A percentile compares a stretch with the other conserved stretches of the same genome.
phyloP scores from a whole-genome alignment of 2,797 vertebrate species.

The Gymnodraco acuticeps region DNA sequence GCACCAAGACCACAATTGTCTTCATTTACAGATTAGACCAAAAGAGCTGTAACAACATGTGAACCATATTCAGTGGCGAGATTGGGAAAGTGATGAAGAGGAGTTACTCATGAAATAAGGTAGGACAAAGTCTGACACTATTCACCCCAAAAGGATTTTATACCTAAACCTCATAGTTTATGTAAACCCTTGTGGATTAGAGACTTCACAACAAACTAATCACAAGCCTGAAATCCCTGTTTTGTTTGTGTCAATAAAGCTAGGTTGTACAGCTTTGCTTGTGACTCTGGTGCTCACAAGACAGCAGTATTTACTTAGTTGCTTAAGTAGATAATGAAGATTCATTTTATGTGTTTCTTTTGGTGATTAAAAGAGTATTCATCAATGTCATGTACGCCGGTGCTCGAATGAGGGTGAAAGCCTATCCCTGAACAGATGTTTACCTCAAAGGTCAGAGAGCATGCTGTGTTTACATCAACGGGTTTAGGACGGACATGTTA shows the following conservation, averaged over 20 bases:
- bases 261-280: conserved; percentile 44
- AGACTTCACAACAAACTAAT: conserved; percentile 43
- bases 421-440: conserved; percentile 84
- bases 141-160: conserved; percentile 24
- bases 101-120: conserved; percentile 18
- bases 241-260: conserved; percentile 48
- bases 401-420: conserved; percentile 79
- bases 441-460: conserved; percentile 85
- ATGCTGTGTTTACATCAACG: conserved; percentile 83
- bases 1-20: conserved; percentile 35
- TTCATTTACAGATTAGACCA: conserved; percentile 43
- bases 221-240: conserved; percentile 27
- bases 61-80: conserved; percentile 11
- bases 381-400: conserved; percentile 78
- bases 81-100: conserved; percentile 12
- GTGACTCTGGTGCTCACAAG: conserved; percentile 34
- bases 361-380: conserved; percentile 83
- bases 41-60: conserved; percentile 16
- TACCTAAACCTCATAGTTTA: conserved; percentile 17
- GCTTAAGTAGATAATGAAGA: conserved; percentile 79
- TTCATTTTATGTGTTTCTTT: conserved; percentile 81
- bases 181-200: conserved; percentile 35
- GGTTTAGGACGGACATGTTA: conserved; percentile 84
- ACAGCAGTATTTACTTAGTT: conserved; percentile 64
- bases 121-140: conserved; percentile 7